A percentile compares a stretch with the other conserved stretches of the same genome.
Conservation (phyloP, 2,797 vertebrate species). For the Mycteria americana region DNA sequence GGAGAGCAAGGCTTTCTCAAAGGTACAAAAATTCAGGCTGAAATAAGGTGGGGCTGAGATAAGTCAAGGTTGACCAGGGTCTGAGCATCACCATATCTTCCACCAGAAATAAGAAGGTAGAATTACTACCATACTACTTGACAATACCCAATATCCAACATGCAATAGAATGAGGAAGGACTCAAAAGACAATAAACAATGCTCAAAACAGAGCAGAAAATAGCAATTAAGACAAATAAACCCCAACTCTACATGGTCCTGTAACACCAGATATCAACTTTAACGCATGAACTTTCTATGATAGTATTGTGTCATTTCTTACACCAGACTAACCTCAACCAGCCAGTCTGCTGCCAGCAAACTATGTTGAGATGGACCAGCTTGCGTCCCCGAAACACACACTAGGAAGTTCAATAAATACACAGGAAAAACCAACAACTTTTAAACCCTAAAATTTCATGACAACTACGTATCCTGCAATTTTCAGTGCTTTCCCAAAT, state of each 20-base stretch:
- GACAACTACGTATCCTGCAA: not conserved
- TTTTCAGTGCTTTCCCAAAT: not conserved
- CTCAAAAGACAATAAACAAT: not conserved
- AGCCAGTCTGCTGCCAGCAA: not conserved
- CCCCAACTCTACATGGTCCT: accelerated
- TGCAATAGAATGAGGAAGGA: not conserved
- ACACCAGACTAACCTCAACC: not conserved
- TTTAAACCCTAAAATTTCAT: not conserved
- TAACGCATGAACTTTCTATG: not conserved
- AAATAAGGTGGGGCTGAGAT: not conserved
- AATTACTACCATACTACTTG: not conserved
- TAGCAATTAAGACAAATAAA: not conserved
- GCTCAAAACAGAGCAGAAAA: not conserved
- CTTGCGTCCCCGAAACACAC: not conserved
- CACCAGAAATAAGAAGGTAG: not conserved
- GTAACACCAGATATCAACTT: not conserved
- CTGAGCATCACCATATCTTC: not conserved
- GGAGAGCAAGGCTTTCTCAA: not conserved
- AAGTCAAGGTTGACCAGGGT: not conserved
- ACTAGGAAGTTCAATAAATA: not conserved
- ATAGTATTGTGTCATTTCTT: not conserved
- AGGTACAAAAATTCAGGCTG: not conserved
- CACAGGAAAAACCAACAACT: not conserved
- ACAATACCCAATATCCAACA: not conserved
- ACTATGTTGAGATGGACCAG: not conserved